Percentiles rank a stretch among this genome's conserved stretches.
phyloP scores from a whole-genome alignment of 2,888 invertebrate genomes.

The Limnephilus marmoratus region DNA sequence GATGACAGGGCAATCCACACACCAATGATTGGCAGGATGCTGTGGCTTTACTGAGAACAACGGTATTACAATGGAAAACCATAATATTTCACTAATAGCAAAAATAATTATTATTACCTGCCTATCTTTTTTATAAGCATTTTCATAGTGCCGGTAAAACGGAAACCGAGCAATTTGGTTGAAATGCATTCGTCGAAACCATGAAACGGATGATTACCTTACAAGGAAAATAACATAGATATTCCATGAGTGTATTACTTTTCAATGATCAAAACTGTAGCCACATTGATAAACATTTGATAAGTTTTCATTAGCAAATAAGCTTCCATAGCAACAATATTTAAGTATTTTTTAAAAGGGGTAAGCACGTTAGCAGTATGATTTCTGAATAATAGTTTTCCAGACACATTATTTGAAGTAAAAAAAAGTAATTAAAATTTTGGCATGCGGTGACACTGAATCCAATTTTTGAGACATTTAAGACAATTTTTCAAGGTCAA shows the following conservation, averaged over 20 bases:
- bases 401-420: not conserved
- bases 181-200: not conserved
- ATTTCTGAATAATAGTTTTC: not conserved
- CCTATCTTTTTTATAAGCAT: not conserved
- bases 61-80: conserved; percentile 31
- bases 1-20: conserved; percentile 24
- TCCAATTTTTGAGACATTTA: too few species aligned
- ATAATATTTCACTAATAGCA: not conserved
- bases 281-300: not conserved
- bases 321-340: not conserved
- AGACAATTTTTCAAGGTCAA: too few species aligned
- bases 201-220: not conserved
- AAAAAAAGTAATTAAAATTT: too few species aligned
- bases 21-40: conserved; percentile 42
- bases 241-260: not conserved
- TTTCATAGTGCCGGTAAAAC: not conserved
- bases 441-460: too few species aligned
- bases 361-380: not conserved
- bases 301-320: not conserved
- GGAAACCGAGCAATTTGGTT: not conserved
- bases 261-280: too few species aligned
- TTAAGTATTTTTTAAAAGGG: too few species aligned
- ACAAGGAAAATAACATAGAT: not conserved
- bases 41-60: conserved; percentile 47
- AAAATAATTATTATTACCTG: not conserved